phyloP scores from a whole-genome alignment of 2,888 invertebrate genomes.

The Trypoxylon attenuatum region DNA sequence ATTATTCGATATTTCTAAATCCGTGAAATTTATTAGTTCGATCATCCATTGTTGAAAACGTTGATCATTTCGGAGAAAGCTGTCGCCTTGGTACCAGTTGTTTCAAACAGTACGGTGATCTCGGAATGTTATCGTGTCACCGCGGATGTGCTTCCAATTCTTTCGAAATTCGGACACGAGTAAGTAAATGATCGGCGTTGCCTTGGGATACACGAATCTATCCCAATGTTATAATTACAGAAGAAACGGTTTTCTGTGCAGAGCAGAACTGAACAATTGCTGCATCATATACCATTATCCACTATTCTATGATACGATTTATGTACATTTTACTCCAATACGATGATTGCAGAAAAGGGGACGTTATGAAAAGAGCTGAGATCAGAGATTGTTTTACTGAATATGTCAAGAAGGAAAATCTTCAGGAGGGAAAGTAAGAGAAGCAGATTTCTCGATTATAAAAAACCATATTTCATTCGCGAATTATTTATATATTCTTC shows the following conservation, averaged over 20 bases:
- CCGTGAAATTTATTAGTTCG: conserved; percentile 60
- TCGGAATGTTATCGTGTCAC: conserved; percentile 83
- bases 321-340: conserved; percentile 47
- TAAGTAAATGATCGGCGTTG: conserved; percentile 61
- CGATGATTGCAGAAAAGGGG: conserved; percentile 77
- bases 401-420: conserved; percentile 81
- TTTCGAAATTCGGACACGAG: conserved; percentile 78
- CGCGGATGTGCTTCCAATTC: conserved; percentile 79
- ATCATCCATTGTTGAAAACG: conserved; percentile 77
- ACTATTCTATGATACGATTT: conserved; percentile 43
- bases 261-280: conserved; percentile 42
- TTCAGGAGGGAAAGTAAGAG: conserved; percentile 75
- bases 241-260: conserved; percentile 42
- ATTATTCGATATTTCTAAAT: neutral
- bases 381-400: conserved; percentile 82
- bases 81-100: conserved; percentile 54
- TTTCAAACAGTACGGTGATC: conserved; percentile 76
- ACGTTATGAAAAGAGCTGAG: conserved; percentile 79
- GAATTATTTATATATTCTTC: neutral
- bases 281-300: conserved; percentile 42
- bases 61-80: conserved; percentile 73
- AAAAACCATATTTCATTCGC: too few relatives aligned
- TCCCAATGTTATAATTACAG: conserved; percentile 35
- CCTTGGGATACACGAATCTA: conserved; percentile 8
- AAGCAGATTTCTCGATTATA: too few relatives aligned